phyloP scores from a whole-genome alignment of 2,888 invertebrate species.

The Sturmia bella region DNA sequence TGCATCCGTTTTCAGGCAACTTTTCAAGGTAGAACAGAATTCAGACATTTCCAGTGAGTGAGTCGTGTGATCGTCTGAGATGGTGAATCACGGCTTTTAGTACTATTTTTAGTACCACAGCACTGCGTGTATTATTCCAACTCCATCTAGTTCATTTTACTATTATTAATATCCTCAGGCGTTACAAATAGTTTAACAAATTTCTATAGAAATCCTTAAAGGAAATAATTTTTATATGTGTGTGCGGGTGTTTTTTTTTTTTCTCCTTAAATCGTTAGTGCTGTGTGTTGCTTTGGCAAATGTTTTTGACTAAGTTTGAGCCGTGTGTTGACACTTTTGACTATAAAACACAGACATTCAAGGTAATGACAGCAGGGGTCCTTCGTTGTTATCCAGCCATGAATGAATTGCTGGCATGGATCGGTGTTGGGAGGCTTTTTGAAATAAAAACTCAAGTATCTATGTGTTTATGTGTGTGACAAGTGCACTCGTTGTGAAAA shows the following conservation, averaged over 20 bases:
- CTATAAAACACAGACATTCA: slow-evolving; percentile 42
- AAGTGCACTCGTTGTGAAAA: slow-evolving; percentile 36
- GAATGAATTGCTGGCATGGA: not conserved
- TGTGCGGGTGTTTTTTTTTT: too few species aligned
- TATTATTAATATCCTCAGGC: not conserved
- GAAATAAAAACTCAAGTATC: not conserved
- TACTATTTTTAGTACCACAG: too few species aligned
- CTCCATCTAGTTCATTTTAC: too few species aligned
- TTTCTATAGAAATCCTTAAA: slow-evolving; percentile 56
- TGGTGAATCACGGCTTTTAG: too few species aligned
- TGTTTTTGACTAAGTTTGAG: too few species aligned
- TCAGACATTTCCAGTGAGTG: too few species aligned
- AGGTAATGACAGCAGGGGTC: slow-evolving; percentile 69
- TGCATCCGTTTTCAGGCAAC: too few species aligned
- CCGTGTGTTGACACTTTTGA: not conserved
- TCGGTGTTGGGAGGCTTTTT: slow-evolving; percentile 14
- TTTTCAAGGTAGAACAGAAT: too few species aligned
- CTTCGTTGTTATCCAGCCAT: slow-evolving; percentile 42
- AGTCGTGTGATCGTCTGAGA: too few species aligned
- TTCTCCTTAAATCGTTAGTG: slow-evolving; percentile 24
- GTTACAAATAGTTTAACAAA: slow-evolving; percentile 65
- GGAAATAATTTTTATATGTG: slow-evolving; percentile 36
- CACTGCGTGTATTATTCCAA: too few species aligned
- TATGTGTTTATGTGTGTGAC: slow-evolving; percentile 1
- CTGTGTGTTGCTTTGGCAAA: not conserved